These are phyloP conservation scores for Ephestia elutella DNA, from an alignment of 1,140 invertebrate genomes.

Conservation along the genomic window DNA sequence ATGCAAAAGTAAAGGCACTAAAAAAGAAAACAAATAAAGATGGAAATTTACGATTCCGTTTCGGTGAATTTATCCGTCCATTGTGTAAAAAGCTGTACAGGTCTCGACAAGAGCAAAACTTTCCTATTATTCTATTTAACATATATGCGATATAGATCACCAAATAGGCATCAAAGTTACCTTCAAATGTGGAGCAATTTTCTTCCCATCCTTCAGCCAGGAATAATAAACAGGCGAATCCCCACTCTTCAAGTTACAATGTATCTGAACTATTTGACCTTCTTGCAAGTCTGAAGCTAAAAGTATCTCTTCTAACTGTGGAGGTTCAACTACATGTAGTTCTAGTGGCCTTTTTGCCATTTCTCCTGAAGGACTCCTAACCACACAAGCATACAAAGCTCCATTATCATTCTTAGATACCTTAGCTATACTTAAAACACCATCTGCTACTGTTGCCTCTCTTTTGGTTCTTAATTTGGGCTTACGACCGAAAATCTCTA, in stretches of 20 bases:
- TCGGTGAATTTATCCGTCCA: too few species aligned
- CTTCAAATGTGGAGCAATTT: conserved; percentile 79
- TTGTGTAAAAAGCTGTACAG: too few species aligned
- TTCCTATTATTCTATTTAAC: too few species aligned
- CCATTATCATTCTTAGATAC: conserved; percentile 80
- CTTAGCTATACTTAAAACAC: conserved; percentile 80
- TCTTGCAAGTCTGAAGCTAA: conserved; percentile 82
- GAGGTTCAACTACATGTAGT: conserved; percentile 83
- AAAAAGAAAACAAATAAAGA: too few species aligned
- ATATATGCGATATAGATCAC: too few species aligned
- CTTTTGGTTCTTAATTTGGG: conserved; percentile 66
- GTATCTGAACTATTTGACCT: conserved; percentile 90
- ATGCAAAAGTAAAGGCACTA: too few species aligned
- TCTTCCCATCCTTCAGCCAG: conserved; percentile 90
- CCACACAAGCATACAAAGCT: conserved; percentile 88
- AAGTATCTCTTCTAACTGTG: conserved; percentile 76
- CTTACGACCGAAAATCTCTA: conserved; percentile 66
- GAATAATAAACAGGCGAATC: conserved; percentile 91
- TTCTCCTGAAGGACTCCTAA: conserved; percentile 84
- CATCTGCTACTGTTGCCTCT: conserved; percentile 48
- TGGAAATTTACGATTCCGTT: too few species aligned
- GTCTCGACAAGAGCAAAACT: too few species aligned
- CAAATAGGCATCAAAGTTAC: conserved; percentile 73
- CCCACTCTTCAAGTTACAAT: conserved; percentile 91
- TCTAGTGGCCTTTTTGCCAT: conserved; percentile 81